phyloP scores from a whole-genome alignment of 1,140 invertebrate genomes.

The Oedothorax gibbosus region DNA sequence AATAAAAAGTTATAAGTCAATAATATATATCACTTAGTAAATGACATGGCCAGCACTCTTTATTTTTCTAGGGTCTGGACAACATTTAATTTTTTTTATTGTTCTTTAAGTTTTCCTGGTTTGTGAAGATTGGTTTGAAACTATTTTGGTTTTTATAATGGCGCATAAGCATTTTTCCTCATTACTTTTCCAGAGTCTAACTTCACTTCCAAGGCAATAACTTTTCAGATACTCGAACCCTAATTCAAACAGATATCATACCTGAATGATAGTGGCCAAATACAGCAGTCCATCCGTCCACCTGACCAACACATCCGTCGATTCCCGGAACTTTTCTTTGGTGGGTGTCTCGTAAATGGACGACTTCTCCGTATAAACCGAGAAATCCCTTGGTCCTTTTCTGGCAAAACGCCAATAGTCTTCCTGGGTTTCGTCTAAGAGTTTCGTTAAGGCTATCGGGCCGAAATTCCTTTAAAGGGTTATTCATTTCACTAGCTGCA shows the following conservation, averaged over 20 bases:
- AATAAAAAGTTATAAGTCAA: slow-evolving; percentile 37
- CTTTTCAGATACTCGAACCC: too few species aligned
- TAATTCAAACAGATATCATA: slow-evolving; percentile 62
- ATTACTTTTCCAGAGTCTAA: too few species aligned
- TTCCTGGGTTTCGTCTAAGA: slow-evolving; percentile 50
- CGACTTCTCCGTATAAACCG: slow-evolving; percentile 56
- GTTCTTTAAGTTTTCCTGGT: too few species aligned
- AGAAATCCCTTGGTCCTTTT: slow-evolving; percentile 50
- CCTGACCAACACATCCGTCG: slow-evolving; percentile 84
- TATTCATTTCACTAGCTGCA: slow-evolving; percentile 39
- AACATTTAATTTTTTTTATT: too few species aligned
- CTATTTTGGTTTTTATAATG: too few species aligned
- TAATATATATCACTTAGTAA: too few species aligned
- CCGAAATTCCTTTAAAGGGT: slow-evolving; percentile 46
- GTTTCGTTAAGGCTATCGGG: slow-evolving; percentile 43
- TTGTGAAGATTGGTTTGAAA: too few species aligned
- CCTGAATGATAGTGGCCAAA: slow-evolving; percentile 80
- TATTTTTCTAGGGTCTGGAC: too few species aligned
- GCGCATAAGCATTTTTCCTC: too few species aligned
- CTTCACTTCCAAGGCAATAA: too few species aligned
- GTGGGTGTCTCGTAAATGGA: slow-evolving; percentile 57
- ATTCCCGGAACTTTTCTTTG: slow-evolving; percentile 69
- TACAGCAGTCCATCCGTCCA: slow-evolving; percentile 87
- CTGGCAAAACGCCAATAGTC: slow-evolving; percentile 55
- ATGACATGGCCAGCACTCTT: too few species aligned